phyloP scores from a whole-genome alignment of 2,113 vertebrate species.

The Anguilla japonica region DNA sequence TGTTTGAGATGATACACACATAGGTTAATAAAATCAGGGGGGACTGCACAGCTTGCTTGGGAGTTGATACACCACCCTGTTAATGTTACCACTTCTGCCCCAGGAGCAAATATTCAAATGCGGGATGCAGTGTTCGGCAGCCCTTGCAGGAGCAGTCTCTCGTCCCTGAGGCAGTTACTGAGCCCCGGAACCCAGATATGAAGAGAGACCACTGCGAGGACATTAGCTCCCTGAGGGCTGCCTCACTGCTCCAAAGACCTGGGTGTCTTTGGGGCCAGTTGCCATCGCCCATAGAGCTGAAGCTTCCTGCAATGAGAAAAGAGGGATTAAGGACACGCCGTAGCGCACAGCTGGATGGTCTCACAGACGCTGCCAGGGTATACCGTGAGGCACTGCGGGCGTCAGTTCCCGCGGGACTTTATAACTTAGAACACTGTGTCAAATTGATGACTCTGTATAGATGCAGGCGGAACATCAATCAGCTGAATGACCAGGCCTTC shows the following conservation, averaged over 20 bases:
- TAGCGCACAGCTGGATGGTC: neutral
- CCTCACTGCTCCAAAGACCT: slow-evolving; percentile 53
- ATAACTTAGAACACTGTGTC: neutral
- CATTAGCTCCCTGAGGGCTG: slow-evolving; percentile 38
- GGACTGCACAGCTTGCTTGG: neutral
- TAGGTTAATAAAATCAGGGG: neutral
- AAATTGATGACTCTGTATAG: neutral
- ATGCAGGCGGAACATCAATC: neutral
- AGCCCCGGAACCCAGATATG: slow-evolving; percentile 46
- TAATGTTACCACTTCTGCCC: slow-evolving; percentile 17
- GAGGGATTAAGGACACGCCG: slow-evolving; percentile 14
- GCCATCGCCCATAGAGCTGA: slow-evolving; percentile 53
- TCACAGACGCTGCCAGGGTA: neutral
- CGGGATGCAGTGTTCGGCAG: slow-evolving; percentile 1
- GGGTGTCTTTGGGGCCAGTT: slow-evolving; percentile 42
- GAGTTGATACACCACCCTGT: neutral
- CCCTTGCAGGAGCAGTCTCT: slow-evolving; percentile 1
- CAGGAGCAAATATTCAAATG: neutral
- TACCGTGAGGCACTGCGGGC: neutral
- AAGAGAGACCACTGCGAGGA: slow-evolving; percentile 43
- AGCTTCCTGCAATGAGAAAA: slow-evolving; percentile 59
- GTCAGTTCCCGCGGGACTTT: neutral
- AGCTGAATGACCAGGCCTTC: neutral
- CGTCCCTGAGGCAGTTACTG: slow-evolving; percentile 39
- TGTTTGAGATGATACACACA: slow-evolving; percentile 1